Conservation (phyloP, 2,113 vertebrate species). For the Asarcornis scutulata region DNA sequence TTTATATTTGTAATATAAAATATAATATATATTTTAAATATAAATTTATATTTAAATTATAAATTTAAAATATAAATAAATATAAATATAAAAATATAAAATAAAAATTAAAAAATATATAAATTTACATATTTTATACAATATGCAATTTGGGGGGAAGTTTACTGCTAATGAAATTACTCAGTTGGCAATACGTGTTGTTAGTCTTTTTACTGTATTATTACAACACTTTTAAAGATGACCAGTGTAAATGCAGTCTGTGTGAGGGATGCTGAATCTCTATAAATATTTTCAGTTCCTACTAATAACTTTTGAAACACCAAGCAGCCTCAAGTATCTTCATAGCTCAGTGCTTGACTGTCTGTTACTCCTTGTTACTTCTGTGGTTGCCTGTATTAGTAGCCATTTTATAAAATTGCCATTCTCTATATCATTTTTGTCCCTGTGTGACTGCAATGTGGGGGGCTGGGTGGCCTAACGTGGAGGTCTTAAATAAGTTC, state of each 20-base stretch:
- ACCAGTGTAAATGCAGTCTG: not conserved
- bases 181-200: not conserved
- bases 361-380: not conserved
- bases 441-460: not conserved
- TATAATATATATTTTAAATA: too few relatives aligned
- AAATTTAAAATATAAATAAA: too few relatives aligned
- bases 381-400: not conserved
- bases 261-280: not conserved
- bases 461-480: not conserved
- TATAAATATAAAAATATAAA: too few relatives aligned
- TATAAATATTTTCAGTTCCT: not conserved
- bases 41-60: too few relatives aligned
- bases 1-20: not conserved
- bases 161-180: not conserved
- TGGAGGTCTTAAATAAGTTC: not conserved
- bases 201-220: not conserved
- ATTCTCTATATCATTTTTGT: not conserved
- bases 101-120: too few relatives aligned
- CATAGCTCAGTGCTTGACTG: not conserved
- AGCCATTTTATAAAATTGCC: not conserved
- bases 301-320: not conserved
- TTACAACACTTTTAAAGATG: not conserved
- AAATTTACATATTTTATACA: too few relatives aligned
- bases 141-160: too few relatives aligned
- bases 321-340: not conserved